Base-by-base conservation (phyloP, 2,113 vertebrate genomes). In the Carlito syrichta region DNA sequence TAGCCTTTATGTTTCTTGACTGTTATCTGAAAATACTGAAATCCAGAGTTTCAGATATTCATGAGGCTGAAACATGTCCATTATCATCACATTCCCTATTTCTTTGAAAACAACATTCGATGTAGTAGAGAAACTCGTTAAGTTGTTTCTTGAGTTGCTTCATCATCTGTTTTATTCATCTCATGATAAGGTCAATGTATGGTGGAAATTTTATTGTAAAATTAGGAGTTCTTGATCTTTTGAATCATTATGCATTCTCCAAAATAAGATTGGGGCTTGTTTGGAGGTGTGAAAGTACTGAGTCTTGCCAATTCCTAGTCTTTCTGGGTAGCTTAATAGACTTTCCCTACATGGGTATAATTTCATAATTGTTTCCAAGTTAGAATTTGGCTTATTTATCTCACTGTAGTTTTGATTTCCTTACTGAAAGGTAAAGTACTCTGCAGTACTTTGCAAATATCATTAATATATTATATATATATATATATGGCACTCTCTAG, bases 361-460 rank as follows among this genome's bases (percentile, higher is more conserved):
- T 97, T 77, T 85, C 56, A 87, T 74, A 74, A 76, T 50, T 94
- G 22, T 87, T 92, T 96, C 27, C 13, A 68, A 86, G 40, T 83
- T 9, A 86, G 45, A 92, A 38, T 92, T 89, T 92, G 23, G 17
- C 8, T 73, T 68, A 58, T 88, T 88, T 82, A 20, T 87, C 12
- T 63, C 3, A 52, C n/a, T n/a, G 4, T 88, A 85, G 17, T 30
- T 91, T 78, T 78, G 22, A 93, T 94, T 63, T 94, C 30, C 71
- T 95, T 94, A 43, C 4, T 43, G 69, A 11, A 14, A 13, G 12
- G 3, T 11, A 48, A 68, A 40, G 1, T 92, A 50, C 56, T 79
- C 48, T 83, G 7, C 11, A 68, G 48, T 50, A 45, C 93, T n/a
- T n/a, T n/a, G n/a, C 20, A 63, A 63, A 63, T 63, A 63, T 63